Base-by-base conservation (phyloP, 2,113 vertebrate genomes). In the Xiphophorus couchianus region DNA sequence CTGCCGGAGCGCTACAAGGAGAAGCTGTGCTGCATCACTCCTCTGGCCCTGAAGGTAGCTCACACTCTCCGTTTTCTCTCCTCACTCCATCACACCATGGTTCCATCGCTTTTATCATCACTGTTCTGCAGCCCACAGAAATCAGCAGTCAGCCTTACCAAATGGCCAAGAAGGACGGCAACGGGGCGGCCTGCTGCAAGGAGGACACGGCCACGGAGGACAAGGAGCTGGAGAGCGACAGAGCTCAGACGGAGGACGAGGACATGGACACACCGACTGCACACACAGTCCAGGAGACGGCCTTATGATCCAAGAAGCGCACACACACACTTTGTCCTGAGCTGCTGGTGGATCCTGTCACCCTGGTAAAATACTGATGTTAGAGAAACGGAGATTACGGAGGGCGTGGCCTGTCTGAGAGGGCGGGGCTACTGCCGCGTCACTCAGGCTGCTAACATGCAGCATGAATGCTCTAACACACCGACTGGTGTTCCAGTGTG, bases 1-100 rank as follows among this genome's bases (percentile, higher is more conserved):
- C 93, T 98, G 78, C 96, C 96, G 0, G 35, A 86, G 31, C 93
- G 85, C 70, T 96, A 95, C 89, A 94, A 67, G 66, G 93, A 93
- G 54, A 89, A 91, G 74, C 87, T 98, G 5, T 94, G 94, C 92
- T 97, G 94, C 0, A 74, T 95, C 39, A 95, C 87, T 3, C 86
- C 65, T 2, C 84, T 93, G 86, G 62, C 85, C 3, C 60, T 28
- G 5, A 92, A 94, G 95, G 96, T 92, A 83, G 39, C 5, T 13
- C n/a, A 28, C 3, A 8, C 44, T 1, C 7, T 29, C 10, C 60
- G 33, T 27, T 27, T 17, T 6, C 19, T 27, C 25, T 31, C 35
- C 8, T 33, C 27, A 29, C n/a, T 30, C 62, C 2, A 1, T 30
- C 2, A 0, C 27, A 30, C n/a, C 2, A 19, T 5, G 9, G 2